A percentile compares a stretch with the other conserved stretches of the same genome.
These are phyloP conservation scores for Tanypteryx hageni DNA, from an alignment of 2,888 invertebrate genomes.

Conservation along the genomic window DNA sequence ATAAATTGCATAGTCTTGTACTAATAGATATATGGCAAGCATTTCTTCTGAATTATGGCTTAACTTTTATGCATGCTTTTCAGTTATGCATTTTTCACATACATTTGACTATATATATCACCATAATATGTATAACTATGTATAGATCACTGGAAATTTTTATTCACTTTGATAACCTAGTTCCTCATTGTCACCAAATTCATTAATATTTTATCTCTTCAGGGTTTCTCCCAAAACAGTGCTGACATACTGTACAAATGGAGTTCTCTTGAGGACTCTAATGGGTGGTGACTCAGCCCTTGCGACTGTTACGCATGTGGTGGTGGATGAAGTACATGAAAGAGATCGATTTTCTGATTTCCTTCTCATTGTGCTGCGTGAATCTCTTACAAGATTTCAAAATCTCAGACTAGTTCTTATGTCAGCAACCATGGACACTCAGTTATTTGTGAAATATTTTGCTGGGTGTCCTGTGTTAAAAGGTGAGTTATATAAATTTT, in stretches of 20 bases:
- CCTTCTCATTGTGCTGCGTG: slow-evolving; percentile 89
- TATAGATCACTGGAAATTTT: not conserved
- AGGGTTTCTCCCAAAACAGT: slow-evolving; percentile 87
- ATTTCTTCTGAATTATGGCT: too few relatives aligned
- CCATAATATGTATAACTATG: not conserved
- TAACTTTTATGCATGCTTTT: not conserved
- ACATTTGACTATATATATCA: not conserved
- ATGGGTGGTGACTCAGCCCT: slow-evolving; percentile 87
- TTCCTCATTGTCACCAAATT: too few relatives aligned
- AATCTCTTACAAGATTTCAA: slow-evolving; percentile 83
- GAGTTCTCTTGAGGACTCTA: slow-evolving; percentile 90
- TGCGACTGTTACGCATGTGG: slow-evolving; percentile 87
- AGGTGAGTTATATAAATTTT: slow-evolving; percentile 71
- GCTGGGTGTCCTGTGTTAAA: slow-evolving; percentile 85
- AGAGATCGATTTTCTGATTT: slow-evolving; percentile 96
- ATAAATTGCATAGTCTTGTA: too few relatives aligned
- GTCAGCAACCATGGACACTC: slow-evolving; percentile 95
- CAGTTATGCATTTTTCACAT: not conserved
- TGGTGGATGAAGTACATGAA: slow-evolving; percentile 97
- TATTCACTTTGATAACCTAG: too few relatives aligned
- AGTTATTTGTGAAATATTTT: slow-evolving; percentile 90
- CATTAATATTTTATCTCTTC: slow-evolving; percentile 67
- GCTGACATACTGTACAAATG: slow-evolving; percentile 94
- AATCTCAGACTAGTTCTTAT: slow-evolving; percentile 91
- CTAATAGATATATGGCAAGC: too few relatives aligned